Base-by-base conservation (phyloP, 1,140 invertebrate genomes). In the Drosophila kikkawai region DNA sequence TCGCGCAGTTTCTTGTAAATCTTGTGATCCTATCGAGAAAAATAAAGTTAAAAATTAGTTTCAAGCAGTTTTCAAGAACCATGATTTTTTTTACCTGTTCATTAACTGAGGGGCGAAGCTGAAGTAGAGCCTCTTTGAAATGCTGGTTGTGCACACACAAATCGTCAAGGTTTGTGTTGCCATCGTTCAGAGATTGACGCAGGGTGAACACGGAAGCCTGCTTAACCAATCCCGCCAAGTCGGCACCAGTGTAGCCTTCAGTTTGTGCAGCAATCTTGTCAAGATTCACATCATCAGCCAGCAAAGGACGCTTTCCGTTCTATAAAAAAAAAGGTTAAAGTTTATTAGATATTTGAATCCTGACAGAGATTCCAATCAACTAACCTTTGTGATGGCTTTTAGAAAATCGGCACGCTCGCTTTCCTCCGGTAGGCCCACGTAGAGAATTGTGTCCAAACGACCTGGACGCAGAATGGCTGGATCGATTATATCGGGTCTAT, bases 401-500 rank as follows among this genome's bases (percentile, higher is more conserved):
- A 99, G 93, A 80, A 99, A 99, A 71, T 99, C 98, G 1, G 95
- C 94, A 71, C 98, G 94, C 90, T 99, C 98, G 32, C 94, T 91
- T 12, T 95, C 92, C 22, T 94, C 95, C 4, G 99, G 99, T 76
- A 99, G 94, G 19, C 98, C 98, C 6, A 99, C 97, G 93, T 98
- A 99, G 22, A 99, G 94, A 51, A 98, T 96, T 93, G 98, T 98
- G 92, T 99, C 99, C 45, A 99, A 94, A 82, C 99, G 94, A 15
- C 99, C 99, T 0, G 99, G 98, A 92, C 99, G 94, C 55, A 99
- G 93, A 56, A 99, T 96, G 1, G 99, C 99, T 4, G 98, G 97
- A 94, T 99, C 99, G 68, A 99, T 96, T 8, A 99, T 99, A 88
- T 99, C 99, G 50, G 98, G 98, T 80, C 98, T 94, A 94, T 99